Conservation (phyloP, 30 jellyfish, hydroid and myxozoan genomes). For the Aurelia coerulea region DNA sequence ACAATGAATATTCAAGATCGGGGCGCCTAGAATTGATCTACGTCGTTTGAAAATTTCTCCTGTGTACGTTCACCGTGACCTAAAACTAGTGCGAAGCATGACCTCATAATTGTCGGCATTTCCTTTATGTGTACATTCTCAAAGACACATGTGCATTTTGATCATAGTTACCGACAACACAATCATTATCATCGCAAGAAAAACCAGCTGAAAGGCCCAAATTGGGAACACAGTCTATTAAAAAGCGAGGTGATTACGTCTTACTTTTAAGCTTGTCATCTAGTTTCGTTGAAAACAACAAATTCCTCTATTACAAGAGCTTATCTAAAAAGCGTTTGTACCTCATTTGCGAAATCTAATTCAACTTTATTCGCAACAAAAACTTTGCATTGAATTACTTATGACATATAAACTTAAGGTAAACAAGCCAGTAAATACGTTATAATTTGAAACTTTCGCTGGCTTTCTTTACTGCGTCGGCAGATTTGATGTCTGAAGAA, state of each 20-base stretch:
- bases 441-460: too few species aligned
- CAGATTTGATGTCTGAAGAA: too few species aligned
- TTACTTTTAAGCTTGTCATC: conserved; percentile 46
- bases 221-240: conserved; percentile 52
- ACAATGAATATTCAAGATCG: conserved; percentile 46
- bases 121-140: conserved; percentile 39
- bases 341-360: conserved; percentile 50
- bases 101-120: conserved; percentile 69
- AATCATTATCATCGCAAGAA: conserved; percentile 51
- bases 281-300: conserved; percentile 28
- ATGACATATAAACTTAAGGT: neutral
- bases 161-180: conserved; percentile 56
- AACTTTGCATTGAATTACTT: neutral
- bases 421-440: too few species aligned
- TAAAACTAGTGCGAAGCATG: conserved; percentile 33
- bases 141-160: conserved; percentile 57
- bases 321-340: conserved; percentile 35
- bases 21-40: conserved; percentile 65
- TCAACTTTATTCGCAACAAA: neutral
- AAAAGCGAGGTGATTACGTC: conserved; percentile 26
- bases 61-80: conserved; percentile 61
- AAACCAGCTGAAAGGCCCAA: conserved; percentile 58
- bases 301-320: conserved; percentile 15
- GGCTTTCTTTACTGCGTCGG: too few species aligned
- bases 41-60: conserved; percentile 32